Base-by-base conservation (phyloP, 2,797 vertebrate genomes). In the Gephyroberyx darwinii region DNA sequence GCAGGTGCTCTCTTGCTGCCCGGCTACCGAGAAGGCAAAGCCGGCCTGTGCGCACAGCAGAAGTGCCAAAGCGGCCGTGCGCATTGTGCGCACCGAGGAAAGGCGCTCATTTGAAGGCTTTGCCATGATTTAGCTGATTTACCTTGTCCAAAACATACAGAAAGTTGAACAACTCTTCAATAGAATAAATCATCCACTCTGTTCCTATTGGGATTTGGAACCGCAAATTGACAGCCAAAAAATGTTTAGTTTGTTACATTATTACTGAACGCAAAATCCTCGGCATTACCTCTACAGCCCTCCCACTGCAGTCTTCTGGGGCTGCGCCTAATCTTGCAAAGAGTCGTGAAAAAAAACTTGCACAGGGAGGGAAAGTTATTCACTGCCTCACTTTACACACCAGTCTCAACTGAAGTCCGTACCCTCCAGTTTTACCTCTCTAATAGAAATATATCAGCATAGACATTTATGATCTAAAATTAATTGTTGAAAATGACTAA, bases 1-100 rank as follows among this genome's bases (percentile, higher is more conserved):
- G 55, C 95, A 96, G 64, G 92, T 92, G 84, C 35, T 86, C 3
- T 93, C 94, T 57, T 82, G 85, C 3, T 93, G 93, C 1, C 91
- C 92, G 17, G 90, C 88, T 10, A 92, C 85, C 0, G 93, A 93
- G 77, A 93, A 93, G 35, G 90, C 77, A 0, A 71, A 61, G 8
- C 64, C 69, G 60, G 76, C 35, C 53, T 53, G 88, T 1, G 81
- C 85, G 79, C 72, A 87, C 37, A 93, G 56, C 26, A 90, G 37
- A 3, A 91, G 69, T 8, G 86, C 69, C 78, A 90, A 59, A 63
- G 90, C 78, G 17, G 60, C 62, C 1, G 82, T 56, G 69, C 73
- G 79, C 47, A 83, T 41, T 60, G 26, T 79, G 75, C 76, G 55
- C 80, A 47, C 58, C 54, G 66, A 19, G 55, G 39, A 68, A 31